Evolutionary conservation across 2,113 vertebrate species (phyloP).

Genomic region (Leucoraja erinaceus): DNA sequence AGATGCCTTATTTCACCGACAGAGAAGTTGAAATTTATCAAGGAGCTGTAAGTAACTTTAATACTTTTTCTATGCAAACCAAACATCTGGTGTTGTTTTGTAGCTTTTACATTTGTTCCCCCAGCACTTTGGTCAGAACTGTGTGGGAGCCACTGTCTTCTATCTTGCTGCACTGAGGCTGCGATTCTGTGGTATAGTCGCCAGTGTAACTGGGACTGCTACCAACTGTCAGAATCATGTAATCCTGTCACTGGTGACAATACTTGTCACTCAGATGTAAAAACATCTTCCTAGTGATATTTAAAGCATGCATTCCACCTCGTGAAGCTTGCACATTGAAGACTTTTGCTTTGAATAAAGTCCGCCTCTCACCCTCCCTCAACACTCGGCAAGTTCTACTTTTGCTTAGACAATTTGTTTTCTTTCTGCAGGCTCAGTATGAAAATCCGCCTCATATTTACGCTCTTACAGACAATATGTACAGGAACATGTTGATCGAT

Average conservation of each 20-base stretch:
- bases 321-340: neutral
- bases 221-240: neutral
- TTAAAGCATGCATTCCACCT: neutral
- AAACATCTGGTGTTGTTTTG: neutral
- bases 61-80: neutral
- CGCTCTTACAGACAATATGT: constrained; percentile 90
- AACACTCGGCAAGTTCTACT: neutral
- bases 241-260: neutral
- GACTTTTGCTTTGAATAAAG: neutral
- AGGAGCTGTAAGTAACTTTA: constrained; percentile 77
- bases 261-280: no score
- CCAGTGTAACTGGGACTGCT: neutral
- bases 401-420: neutral
- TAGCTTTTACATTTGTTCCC: neutral
- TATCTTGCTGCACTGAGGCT: neutral
- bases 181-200: neutral
- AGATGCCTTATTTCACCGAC: constrained; percentile 97
- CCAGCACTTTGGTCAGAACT: no score
- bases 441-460: constrained; percentile 96
- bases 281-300: neutral
- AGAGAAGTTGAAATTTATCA: constrained; percentile 88
- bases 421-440: constrained; percentile 76
- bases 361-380: no score
- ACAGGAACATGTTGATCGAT: constrained; percentile 96
- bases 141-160: neutral